Evolutionary conservation across 2,888 invertebrate genomes (phyloP).

Genomic region (Drosophila falleni): DNA sequence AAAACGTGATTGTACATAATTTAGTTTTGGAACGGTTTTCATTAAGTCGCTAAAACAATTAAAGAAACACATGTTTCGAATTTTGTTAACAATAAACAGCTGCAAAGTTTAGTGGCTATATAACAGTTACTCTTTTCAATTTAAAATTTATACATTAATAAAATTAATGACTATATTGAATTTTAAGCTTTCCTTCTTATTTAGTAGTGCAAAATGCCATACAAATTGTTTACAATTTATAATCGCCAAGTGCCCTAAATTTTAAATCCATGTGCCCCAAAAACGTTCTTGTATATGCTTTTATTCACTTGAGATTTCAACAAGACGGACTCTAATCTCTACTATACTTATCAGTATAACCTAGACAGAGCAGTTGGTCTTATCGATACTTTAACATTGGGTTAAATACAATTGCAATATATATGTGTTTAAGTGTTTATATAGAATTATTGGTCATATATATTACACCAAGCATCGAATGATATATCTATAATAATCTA

Average conservation of each 20-base stretch:
- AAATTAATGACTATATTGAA: not conserved
- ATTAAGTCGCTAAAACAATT: not conserved
- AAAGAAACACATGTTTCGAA: not conserved
- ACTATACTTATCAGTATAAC: conserved; percentile 7
- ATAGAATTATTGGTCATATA: conserved; percentile 6
- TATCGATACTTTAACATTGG: conserved; percentile 23
- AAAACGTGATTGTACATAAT: not conserved
- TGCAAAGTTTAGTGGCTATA: conserved; percentile 1
- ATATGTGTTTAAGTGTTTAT: conserved; percentile 5
- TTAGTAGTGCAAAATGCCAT: not conserved
- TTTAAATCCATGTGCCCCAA: not conserved
- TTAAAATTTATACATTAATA: not conserved
- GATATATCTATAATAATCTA: conserved; percentile 17
- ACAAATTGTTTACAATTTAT: not conserved
- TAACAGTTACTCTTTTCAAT: not conserved
- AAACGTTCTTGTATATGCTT: not conserved
- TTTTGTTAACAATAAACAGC: not conserved
- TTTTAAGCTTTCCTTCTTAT: not conserved
- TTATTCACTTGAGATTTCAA: conserved; percentile 9
- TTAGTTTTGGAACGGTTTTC: not conserved
- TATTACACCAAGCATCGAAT: conserved; percentile 27
- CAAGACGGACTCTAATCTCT: conserved; percentile 22
- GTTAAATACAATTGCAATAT: conserved; percentile 8
- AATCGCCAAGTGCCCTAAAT: conserved; percentile 1
- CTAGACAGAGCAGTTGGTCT: not conserved